Evolutionary conservation across 2,888 invertebrate species (phyloP).

Genomic region (Masnerella sp.): DNA sequence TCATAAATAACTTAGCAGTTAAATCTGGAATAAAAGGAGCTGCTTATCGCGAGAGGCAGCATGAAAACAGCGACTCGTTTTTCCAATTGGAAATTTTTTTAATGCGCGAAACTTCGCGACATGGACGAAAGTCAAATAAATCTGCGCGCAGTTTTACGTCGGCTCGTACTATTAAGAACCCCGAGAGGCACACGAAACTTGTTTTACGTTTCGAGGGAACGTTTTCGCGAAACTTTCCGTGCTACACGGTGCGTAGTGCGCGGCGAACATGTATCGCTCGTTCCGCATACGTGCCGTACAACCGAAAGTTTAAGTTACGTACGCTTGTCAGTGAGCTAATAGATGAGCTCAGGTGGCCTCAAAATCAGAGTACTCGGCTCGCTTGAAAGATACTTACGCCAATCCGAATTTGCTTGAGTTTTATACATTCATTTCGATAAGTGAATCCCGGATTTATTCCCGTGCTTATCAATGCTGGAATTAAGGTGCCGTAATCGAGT

Average conservation of each 20-base stretch:
- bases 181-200: conserved; percentile 40
- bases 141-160: conserved; percentile 38
- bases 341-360: conserved; percentile 15
- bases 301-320: conserved; percentile 37
- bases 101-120: conserved; percentile 32
- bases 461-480: too few species aligned
- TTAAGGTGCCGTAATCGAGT: too few species aligned
- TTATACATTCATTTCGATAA: conserved; percentile 27
- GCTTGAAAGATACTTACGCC: conserved; percentile 7
- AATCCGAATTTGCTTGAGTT: conserved; percentile 12
- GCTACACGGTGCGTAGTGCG: conserved; percentile 31
- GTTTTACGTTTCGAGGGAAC: conserved; percentile 39
- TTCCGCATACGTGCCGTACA: conserved; percentile 32
- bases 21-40: neutral
- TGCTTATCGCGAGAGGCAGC: too few species aligned
- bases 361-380: conserved; percentile 33
- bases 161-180: conserved; percentile 34
- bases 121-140: conserved; percentile 41
- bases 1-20: neutral
- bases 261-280: conserved; percentile 29
- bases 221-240: conserved; percentile 37
- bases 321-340: conserved; percentile 44
- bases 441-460: conserved; percentile 20
- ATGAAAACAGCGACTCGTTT: neutral
- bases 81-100: conserved; percentile 9